Percentiles rank a stretch among this genome's conserved stretches.
These are phyloP conservation scores for Hystrix brachyura DNA, from an alignment of 2,113 vertebrate species.

Conservation along the genomic window DNA sequence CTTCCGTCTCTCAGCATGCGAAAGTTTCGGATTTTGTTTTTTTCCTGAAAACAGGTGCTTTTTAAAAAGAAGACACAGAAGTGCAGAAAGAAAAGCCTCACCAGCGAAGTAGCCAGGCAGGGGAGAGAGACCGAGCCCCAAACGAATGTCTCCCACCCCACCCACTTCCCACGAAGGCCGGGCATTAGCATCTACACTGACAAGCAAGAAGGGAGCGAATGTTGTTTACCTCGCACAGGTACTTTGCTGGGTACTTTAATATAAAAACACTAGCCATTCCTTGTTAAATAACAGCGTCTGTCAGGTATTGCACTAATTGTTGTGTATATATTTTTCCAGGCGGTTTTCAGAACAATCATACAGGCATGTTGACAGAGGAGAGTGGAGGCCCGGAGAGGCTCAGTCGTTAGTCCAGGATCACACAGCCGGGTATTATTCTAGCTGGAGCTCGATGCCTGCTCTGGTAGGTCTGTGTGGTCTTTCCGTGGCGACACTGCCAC, in stretches of 20 bases:
- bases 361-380: not conserved
- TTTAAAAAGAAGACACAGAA: constrained; percentile 21
- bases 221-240: not conserved
- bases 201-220: not conserved
- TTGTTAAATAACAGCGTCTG: not conserved
- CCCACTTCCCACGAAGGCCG: not conserved
- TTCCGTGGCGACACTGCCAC: no score
- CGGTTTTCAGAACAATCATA: not conserved
- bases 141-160: not conserved
- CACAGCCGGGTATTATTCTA: not conserved
- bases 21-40: not conserved
- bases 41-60: not conserved
- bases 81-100: not conserved
- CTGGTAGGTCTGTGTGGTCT: not conserved
- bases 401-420: not conserved
- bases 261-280: not conserved
- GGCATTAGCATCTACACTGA: not conserved
- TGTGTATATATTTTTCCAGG: not conserved
- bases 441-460: not conserved
- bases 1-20: not conserved
- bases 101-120: not conserved
- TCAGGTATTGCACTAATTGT: not conserved
- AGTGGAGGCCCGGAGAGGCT: not conserved
- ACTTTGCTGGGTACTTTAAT: not conserved
- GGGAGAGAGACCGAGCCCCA: not conserved